Evolutionary conservation across 2,888 invertebrate species (phyloP), one percentile per base, ranked within the genome.

Genomic region (Eupithecia dodoneata): DNA sequence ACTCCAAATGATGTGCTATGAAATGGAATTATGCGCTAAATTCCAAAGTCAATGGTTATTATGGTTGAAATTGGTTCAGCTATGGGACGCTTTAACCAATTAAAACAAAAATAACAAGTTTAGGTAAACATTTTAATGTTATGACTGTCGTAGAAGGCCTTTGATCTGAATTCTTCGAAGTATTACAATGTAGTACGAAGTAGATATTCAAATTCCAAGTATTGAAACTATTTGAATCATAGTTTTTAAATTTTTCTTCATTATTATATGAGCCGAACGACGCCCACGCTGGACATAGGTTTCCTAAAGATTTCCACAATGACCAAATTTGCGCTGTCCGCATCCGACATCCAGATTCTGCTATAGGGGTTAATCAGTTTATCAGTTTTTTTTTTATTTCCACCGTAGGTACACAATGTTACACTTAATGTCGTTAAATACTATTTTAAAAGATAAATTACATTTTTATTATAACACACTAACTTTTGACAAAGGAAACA

Each of bases 101-200:
- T 81, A 81, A 81, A 81, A 83, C 65, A 69, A 81, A 79, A 83
- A 85, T 83, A 83, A 83, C 82, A 83, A 78, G 81, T 82, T 83
- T 73, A 70, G 79, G 79, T 80, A 82, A 82, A 83, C 81, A 80
- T 77, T 75, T 75, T 69, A 0, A 81, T 78, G 79, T 78, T 79
- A 80, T 80, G 79, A 82, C 71, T 75, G 78, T 78, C 76, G 42
- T 79, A 75, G 74, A 65, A 78, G 4, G 72, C 73, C 79, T 83
- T 83, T 83, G 83, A 83, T 81, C 78, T 82, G 44, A 18, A 73
- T 63, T 63, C 63, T 30, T 63, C 63, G 30, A 63, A 63, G 18
- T 30, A 63, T 63, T 63, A 30, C 10, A 63, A 63, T 63, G 30
- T 12, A 30, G n/a, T n/a, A n/a, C n/a, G n/a, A 30, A 63, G 30